Evolutionary conservation across 2,797 vertebrate species (phyloP), one percentile per base, ranked within the genome.

Genomic region (Margarornis squamiger): DNA sequence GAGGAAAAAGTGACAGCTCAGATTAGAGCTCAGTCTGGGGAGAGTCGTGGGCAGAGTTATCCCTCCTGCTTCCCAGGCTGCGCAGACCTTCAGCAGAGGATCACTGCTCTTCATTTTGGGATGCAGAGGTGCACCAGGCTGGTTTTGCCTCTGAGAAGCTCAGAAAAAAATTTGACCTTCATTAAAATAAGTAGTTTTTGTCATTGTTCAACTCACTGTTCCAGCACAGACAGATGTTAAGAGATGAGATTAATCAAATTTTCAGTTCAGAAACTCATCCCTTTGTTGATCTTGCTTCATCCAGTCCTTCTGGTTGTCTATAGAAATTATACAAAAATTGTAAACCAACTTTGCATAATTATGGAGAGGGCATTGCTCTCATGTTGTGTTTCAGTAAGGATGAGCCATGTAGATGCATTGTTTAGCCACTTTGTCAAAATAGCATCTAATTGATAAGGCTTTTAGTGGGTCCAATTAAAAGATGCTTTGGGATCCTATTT

Each of bases 381-480:
- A 21, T 8, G 58, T 51, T 10, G 41, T 52, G 6, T 79, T 86
- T 82, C 73, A 54, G 30, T 29, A 30, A 57, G 80, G 52, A 87
- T 32, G n/a, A 78, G 45, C 45, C 46, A 30, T 1, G 2, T 4
- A 29, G 90, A 85, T 58, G 61, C 76, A n/a, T 86, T 93, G 93
- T 79, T 93, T 65, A 92, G 93, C 78, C 20, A 3, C 88, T 88
- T 82, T 61, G 73, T 66, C 85, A 72, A 65, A 92, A 49, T 23
- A 61, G 46, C 77, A 71, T 76, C 71, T 96, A 95, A 90, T 87
- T 92, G 95, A 96, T 90, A 85, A 83, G 45, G 86, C 80, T 95
- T 92, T 96, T 93, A 95, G 77, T 62, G 49, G 32, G 36, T 18
- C 79, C n/a, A 84, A 54, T 92, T 95, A 92, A 95, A 71, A 61